Conservation (phyloP, 1,140 invertebrate genomes). For the Papilio aristodemus region DNA sequence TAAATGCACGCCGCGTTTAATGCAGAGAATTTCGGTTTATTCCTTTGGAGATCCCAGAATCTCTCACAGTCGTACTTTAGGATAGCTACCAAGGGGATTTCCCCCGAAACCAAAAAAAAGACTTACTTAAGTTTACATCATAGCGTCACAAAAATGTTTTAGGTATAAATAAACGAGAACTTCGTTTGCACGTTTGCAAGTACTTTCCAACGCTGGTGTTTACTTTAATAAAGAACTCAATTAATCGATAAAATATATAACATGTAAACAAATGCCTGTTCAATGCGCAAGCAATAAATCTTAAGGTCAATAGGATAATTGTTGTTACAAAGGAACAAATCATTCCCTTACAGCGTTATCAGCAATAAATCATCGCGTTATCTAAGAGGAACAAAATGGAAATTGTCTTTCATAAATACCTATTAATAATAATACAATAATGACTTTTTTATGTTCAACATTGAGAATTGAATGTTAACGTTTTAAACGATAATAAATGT, state of each 20-base stretch:
- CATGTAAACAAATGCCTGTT: slow-evolving; percentile 34
- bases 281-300: slow-evolving; percentile 29
- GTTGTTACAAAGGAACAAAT: slow-evolving; percentile 40
- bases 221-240: slow-evolving; percentile 21
- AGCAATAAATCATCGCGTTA: slow-evolving; percentile 27
- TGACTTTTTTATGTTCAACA: neutral
- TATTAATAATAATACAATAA: neutral
- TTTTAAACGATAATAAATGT: slow-evolving; percentile 3
- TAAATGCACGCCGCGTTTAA: no score
- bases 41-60: no score
- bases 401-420: slow-evolving; percentile 14
- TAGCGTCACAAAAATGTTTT: neutral
- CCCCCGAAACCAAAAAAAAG: no score
- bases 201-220: neutral
- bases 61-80: no score
- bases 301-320: slow-evolving; percentile 38
- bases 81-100: no score
- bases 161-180: neutral
- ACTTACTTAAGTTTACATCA: no score
- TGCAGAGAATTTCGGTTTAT: no score
- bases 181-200: neutral
- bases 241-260: slow-evolving; percentile 1
- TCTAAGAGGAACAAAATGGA: slow-evolving; percentile 5
- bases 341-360: slow-evolving; percentile 35
- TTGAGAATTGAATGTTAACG: neutral